phyloP scores from a whole-genome alignment of 2,888 invertebrate genomes.

The Ormyrus labotus region DNA sequence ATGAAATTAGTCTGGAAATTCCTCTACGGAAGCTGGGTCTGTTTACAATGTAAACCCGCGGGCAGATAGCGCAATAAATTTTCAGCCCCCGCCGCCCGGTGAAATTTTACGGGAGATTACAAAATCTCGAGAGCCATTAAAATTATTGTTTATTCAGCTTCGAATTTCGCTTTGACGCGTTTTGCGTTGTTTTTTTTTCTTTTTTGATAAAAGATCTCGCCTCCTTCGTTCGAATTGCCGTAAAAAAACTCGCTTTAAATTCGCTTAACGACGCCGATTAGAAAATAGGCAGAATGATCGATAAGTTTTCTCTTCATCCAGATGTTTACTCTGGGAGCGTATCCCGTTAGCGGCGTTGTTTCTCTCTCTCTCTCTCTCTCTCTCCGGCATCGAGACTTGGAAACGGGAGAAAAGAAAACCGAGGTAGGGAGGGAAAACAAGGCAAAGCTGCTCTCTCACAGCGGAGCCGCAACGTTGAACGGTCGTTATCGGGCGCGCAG shows the following conservation, averaged over 20 bases:
- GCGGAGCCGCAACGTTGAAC: conserved; percentile 47
- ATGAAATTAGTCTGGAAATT: conserved; percentile 47
- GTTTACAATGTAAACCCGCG: conserved; percentile 33
- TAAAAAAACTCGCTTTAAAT: too few species aligned
- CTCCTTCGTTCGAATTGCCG: too few species aligned
- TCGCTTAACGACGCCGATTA: too few species aligned
- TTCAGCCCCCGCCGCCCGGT: neutral
- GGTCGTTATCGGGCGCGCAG: conserved; percentile 67
- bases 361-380: too few species aligned
- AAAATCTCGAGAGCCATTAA: neutral
- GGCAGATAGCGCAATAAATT: conserved; percentile 18
- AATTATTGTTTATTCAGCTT: neutral
- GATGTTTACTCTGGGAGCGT: neutral
- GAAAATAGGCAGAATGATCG: too few species aligned
- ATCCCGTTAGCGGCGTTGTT: conserved; percentile 26
- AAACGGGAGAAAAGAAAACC: neutral
- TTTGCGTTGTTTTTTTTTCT: too few species aligned
- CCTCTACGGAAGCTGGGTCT: conserved; percentile 38
- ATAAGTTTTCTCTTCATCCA: neutral
- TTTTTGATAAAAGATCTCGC: too few species aligned
- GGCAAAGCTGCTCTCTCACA: conserved; percentile 22
- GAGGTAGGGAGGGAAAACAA: conserved; percentile 32
- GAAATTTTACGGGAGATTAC: too few species aligned
- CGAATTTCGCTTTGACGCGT: too few species aligned
- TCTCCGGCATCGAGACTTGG: too few species aligned